Percentiles rank a stretch among this genome's conserved stretches.
Evolutionary conservation across 2,113 vertebrate genomes (phyloP).

Genomic region (Furnarius figulus): DNA sequence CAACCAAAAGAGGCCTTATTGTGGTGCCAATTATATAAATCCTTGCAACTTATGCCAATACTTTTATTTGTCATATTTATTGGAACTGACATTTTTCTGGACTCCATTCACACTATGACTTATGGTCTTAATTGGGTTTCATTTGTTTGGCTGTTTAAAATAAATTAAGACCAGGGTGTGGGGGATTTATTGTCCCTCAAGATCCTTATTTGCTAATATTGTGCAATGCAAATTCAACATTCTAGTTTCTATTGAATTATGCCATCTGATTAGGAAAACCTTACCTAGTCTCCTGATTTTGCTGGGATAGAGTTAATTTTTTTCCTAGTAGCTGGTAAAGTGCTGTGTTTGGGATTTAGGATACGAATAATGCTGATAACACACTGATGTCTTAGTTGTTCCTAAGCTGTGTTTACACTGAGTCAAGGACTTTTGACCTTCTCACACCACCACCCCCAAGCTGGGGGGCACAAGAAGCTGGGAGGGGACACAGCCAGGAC

Average conservation of each 20-base stretch:
- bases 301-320: background rate
- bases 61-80: conserved; percentile 34
- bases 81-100: conserved; percentile 43
- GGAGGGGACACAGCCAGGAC: background rate
- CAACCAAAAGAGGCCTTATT: background rate
- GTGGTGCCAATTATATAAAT: conserved; percentile 16
- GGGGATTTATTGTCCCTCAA: background rate
- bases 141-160: conserved; percentile 55
- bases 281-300: background rate
- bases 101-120: background rate
- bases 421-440: background rate
- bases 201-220: background rate
- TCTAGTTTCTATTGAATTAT: background rate
- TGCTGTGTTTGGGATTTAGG: background rate
- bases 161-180: conserved; percentile 7
- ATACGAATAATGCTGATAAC: background rate
- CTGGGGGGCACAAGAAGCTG: background rate
- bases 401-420: rapidly evolving
- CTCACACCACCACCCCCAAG: no score
- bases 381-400: background rate
- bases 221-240: background rate
- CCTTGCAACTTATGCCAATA: background rate
- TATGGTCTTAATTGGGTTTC: conserved; percentile 10
- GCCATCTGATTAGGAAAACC: background rate
- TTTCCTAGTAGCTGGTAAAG: background rate